Percentiles rank a stretch among this genome's conserved stretches.
Conservation (phyloP, 2,113 vertebrate genomes). For the Dasyprocta punctata region DNA sequence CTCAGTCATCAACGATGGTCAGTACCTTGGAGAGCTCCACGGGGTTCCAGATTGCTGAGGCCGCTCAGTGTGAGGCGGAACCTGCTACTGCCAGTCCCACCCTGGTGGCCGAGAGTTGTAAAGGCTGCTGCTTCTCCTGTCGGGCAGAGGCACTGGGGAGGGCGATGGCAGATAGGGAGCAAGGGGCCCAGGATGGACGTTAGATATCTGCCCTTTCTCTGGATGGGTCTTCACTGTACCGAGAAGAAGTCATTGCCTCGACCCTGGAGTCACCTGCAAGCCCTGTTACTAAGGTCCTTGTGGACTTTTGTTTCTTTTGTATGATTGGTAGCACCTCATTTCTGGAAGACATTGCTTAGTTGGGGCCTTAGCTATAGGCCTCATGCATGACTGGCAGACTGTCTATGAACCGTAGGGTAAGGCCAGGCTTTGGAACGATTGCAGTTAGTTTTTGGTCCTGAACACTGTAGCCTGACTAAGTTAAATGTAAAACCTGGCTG, state of each 20-base stretch:
- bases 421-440: background rate
- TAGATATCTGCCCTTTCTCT: background rate
- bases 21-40: conserved; percentile 81
- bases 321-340: background rate
- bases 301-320: background rate
- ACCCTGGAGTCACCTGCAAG: background rate
- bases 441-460: background rate
- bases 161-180: background rate
- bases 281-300: background rate
- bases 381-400: background rate
- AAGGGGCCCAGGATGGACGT: background rate
- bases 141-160: background rate
- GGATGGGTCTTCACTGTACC: background rate
- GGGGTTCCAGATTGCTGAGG: background rate
- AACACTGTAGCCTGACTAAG: background rate
- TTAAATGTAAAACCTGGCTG: background rate
- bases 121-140: background rate
- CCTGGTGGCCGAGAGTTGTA: background rate
- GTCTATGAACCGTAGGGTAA: background rate
- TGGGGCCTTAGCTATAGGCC: background rate
- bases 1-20: conserved; percentile 49
- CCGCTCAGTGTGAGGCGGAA: background rate
- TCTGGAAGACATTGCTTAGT: background rate
- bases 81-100: background rate
- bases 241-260: background rate